A percentile compares a stretch with the other conserved stretches of the same genome.
Evolutionary conservation across 2,888 invertebrate genomes (phyloP).

Genomic region (Hymenopus coronatus): DNA sequence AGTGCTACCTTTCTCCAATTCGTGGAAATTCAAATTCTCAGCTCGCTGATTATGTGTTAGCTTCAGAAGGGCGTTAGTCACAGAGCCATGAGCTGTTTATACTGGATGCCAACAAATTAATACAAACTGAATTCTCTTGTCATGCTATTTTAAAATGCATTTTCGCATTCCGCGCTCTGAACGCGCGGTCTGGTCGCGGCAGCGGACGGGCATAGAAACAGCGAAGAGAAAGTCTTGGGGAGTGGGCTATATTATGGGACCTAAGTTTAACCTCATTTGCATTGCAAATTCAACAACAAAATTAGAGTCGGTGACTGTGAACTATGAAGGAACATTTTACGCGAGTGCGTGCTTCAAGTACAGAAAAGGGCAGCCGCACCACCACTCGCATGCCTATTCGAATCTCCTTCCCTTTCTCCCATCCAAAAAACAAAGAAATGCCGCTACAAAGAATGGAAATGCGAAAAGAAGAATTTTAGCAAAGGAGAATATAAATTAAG

Average conservation of each 20-base stretch:
- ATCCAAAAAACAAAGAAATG: not conserved
- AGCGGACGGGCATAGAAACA: not conserved
- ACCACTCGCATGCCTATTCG: not conserved
- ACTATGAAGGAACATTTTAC: slow-evolving; percentile 18
- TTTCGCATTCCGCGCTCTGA: not conserved
- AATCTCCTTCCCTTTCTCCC: not conserved
- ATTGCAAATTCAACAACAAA: slow-evolving; percentile 20
- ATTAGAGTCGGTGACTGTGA: slow-evolving; percentile 17
- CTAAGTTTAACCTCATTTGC: slow-evolving; percentile 21
- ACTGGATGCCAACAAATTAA: not conserved
- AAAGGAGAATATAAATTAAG: not conserved
- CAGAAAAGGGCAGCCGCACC: not conserved
- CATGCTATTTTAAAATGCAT: not conserved
- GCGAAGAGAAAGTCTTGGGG: not conserved
- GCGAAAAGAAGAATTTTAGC: not conserved
- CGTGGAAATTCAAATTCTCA: not conserved
- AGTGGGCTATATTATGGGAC: not conserved
- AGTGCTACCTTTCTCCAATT: not conserved
- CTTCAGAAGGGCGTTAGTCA: not conserved
- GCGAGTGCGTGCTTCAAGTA: slow-evolving; percentile 1
- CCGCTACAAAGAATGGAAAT: not conserved
- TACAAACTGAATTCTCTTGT: not conserved
- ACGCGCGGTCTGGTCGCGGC: not conserved
- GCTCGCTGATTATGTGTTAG: not conserved
- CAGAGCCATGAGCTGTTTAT: not conserved